Evolutionary conservation across 2,113 vertebrate genomes (phyloP).

Genomic region (Sarotherodon lohbergeri): DNA sequence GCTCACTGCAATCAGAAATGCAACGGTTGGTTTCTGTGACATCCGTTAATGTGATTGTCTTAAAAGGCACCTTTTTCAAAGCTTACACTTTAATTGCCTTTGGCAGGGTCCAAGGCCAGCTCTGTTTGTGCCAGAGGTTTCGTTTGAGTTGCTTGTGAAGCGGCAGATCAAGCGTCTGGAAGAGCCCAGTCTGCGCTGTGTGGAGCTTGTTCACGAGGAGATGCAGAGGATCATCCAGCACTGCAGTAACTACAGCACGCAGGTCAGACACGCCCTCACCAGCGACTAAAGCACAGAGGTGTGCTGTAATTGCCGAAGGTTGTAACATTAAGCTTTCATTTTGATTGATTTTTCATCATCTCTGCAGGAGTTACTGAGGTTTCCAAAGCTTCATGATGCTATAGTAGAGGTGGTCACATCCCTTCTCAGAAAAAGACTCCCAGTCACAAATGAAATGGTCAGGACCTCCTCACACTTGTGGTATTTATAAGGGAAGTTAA

Average conservation of each 20-base stretch:
- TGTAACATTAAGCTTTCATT: neutral
- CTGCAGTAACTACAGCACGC: slow-evolving; percentile 97
- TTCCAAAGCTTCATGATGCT: slow-evolving; percentile 96
- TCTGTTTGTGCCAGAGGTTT: slow-evolving; percentile 95
- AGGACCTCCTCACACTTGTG: neutral
- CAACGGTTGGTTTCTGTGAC: slow-evolving; percentile 80
- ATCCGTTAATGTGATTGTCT: too few species aligned
- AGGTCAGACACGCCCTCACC: slow-evolving; percentile 70
- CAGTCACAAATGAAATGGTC: slow-evolving; percentile 98
- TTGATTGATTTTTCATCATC: neutral
- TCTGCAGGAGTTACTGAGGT: slow-evolving; percentile 87
- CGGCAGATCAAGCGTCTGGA: slow-evolving; percentile 95
- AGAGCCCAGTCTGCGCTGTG: slow-evolving; percentile 94
- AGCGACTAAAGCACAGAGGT: neutral
- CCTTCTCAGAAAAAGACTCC: slow-evolving; percentile 88
- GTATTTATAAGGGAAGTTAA: neutral
- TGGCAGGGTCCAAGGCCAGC: slow-evolving; percentile 91
- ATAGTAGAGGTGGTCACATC: slow-evolving; percentile 99
- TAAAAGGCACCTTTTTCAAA: neutral
- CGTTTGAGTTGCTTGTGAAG: slow-evolving; percentile 95
- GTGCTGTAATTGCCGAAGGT: neutral
- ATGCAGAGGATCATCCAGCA: slow-evolving; percentile 99
- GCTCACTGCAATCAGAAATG: slow-evolving; percentile 97
- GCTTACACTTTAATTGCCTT: neutral
- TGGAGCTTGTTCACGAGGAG: slow-evolving; percentile 97